Evolutionary conservation across 2,113 vertebrate genomes (phyloP), one percentile per base, ranked within the genome.

Genomic region (Pollachius pollachius): DNA sequence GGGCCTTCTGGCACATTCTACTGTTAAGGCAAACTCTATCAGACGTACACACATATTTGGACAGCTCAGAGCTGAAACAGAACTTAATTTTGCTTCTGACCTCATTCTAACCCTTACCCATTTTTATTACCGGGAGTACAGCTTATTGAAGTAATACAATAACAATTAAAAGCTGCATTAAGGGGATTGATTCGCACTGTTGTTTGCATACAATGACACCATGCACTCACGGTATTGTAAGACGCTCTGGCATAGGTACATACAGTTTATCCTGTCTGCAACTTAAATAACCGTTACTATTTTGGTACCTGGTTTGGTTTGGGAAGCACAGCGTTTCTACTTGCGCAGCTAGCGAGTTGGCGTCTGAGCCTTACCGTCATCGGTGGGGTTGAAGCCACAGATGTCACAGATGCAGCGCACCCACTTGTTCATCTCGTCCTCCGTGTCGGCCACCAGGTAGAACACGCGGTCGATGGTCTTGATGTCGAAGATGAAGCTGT

Each of bases 391-490:
- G 81, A 99, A 99, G 82, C 97, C 97, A 88, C 97, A 99, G 89
- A 99, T 99, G 87, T 99, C 97, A 68, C 97, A 99, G 89, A 99
- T 98, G 85, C 94, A 95, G 79, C 96, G 95, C 72, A 99, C 97
- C 97, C 97, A 99, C 96, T 98, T 99, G 90, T 99, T 99, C 97
- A 99, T 99, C 81, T 99, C 97, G 80, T 98, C 96, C 83, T 99
- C 97, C 0, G 96, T 97, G 90, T 99, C 97, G 23, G 97, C 97
- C 79, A 99, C 97, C 89, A 99, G 88, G 90, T 98, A 99, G 92
- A 99, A 99, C 82, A 97, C 90, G 58, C 97, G 93, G 88, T 99
- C 97, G 65, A 99, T 95, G 78, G 97, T 99, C 92, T 97, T 98
- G 89, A 99, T 98, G 86, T 99, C 97, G 75, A 99, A 99, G 87